Evolutionary conservation across 2,797 vertebrate species (phyloP).

Genomic region (Glossophaga mutica): DNA sequence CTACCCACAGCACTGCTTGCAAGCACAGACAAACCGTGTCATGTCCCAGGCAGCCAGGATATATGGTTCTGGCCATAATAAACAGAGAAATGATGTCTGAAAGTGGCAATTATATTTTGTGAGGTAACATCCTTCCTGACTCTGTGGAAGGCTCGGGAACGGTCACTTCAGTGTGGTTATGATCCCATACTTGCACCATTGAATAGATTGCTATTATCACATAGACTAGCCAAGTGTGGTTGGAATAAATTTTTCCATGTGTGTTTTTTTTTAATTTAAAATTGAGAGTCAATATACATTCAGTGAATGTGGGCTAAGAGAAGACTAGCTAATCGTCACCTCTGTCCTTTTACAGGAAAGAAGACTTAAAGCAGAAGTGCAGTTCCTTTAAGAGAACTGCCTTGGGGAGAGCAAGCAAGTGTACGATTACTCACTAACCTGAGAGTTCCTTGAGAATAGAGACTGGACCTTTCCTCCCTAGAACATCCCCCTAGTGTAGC

Average conservation of each 20-base stretch:
- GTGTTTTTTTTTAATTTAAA: conserved; percentile 39
- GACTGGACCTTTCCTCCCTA: not conserved
- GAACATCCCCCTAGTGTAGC: not conserved
- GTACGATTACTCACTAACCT: not conserved
- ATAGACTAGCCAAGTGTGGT: not conserved
- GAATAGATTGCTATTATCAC: conserved; percentile 13
- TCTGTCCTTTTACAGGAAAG: conserved; percentile 17
- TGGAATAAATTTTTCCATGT: conserved; percentile 51
- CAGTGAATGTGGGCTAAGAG: conserved; percentile 26
- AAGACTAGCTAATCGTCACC: not conserved
- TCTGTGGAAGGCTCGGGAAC: conserved; percentile 38
- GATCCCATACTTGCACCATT: not conserved
- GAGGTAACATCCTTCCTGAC: conserved; percentile 59
- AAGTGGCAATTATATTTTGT: conserved; percentile 56
- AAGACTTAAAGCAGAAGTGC: not conserved
- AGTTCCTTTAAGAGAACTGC: not conserved
- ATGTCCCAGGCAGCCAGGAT: conserved; percentile 16
- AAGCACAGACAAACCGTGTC: conserved; percentile 16
- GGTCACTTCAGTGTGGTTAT: conserved; percentile 48
- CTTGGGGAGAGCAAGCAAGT: not conserved
- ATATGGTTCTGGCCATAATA: conserved; percentile 45
- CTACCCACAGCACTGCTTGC: conserved; percentile 40
- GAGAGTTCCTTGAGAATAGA: not conserved
- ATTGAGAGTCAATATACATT: conserved; percentile 23
- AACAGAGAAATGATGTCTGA: conserved; percentile 45